Base-by-base conservation (phyloP, 2,888 invertebrate genomes). In the Troides aeacus region DNA sequence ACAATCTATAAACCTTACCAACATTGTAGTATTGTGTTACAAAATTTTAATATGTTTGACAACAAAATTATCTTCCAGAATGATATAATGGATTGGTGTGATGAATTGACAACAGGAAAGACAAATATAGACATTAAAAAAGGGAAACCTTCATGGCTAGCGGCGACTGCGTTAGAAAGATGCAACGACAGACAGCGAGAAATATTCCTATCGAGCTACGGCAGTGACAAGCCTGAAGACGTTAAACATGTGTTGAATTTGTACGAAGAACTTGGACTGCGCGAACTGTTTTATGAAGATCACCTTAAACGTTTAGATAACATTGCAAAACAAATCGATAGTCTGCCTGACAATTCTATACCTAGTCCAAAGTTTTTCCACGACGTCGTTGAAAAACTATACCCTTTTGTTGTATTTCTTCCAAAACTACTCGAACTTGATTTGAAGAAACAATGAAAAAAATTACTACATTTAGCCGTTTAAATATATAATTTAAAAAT, bases 21-120 rank as follows among this genome's bases (percentile, higher is more conserved):
- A 50, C 0, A 17, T 18, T 50, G 18, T 50, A 17, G 30, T 30
- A 30, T 5, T 5, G 15, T 50, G 5, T 15, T 15, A 12, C 15
- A 15, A 18, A 53, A 4, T n/a, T 53, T 53, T 18, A 53, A 53
- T 7, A 53, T n/a, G 6, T 5, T n/a, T n/a, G 8, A 53, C 7
- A 7, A n/a, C 53, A 6, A 46, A 18, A n/a, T 53, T 53, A 57
- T 24, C 8, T 66, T 70, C 59, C 21, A 70, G 70, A 66, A 70
- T 30, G 70, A 70, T 15, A 70, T 70, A 50, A 63, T 70, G 66
- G 70, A 70, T 56, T 66, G 70, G 66, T 66, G 66, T 60, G 70
- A 70, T 42, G 66, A 66, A 63, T 36, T 21, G 6, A 23, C 62
- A 30, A 70, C 66, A 18, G 70, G 70, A 18, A 69, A 70, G 62